A percentile compares a stretch with the other conserved stretches of the same genome.
phyloP scores from a whole-genome alignment of 2,113 vertebrate species.

The Entomyzon cyanotis region DNA sequence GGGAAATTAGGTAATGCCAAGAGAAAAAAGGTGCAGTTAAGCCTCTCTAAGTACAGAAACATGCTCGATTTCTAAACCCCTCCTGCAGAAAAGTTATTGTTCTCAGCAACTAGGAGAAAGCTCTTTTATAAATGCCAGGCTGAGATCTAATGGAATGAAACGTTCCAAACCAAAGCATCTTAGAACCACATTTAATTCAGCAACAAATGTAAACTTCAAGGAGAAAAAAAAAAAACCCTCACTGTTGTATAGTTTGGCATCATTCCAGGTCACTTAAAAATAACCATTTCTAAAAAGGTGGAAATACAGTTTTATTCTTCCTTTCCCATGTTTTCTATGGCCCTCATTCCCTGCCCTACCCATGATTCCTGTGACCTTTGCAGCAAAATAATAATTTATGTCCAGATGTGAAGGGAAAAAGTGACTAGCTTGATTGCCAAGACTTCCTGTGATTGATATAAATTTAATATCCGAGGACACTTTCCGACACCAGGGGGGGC shows the following conservation, averaged over 20 bases:
- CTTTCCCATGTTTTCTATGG: slow-evolving; percentile 78
- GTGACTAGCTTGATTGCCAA: slow-evolving; percentile 68
- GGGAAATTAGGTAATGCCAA: background rate
- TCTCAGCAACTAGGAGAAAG: slow-evolving; percentile 49
- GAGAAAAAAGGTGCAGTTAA: slow-evolving; percentile 26
- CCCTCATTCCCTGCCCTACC: slow-evolving; percentile 70
- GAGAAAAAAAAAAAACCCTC: background rate
- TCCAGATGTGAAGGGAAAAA: slow-evolving; percentile 77
- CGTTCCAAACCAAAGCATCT: slow-evolving; percentile 61
- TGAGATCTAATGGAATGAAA: slow-evolving; percentile 31
- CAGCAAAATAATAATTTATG: slow-evolving; percentile 57
- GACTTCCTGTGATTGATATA: slow-evolving; percentile 72
- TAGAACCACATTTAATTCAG: slow-evolving; percentile 64
- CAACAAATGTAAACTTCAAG: slow-evolving; percentile 70
- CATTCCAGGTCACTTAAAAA: slow-evolving; percentile 75
- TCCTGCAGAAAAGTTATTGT: slow-evolving; percentile 48
- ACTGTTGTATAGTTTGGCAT: slow-evolving; percentile 58
- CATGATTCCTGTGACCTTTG: slow-evolving; percentile 72
- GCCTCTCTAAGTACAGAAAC: background rate
- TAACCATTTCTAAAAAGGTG: slow-evolving; percentile 78
- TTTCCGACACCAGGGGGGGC: slow-evolving; percentile 72
- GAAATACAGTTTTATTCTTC: slow-evolving; percentile 75
- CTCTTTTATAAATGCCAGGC: slow-evolving; percentile 31
- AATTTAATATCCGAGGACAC: slow-evolving; percentile 66
- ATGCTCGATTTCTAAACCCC: slow-evolving; percentile 11